These are phyloP conservation scores for Geophilus truncorum DNA, from an alignment of 2,888 invertebrate genomes.

Conservation along the genomic window DNA sequence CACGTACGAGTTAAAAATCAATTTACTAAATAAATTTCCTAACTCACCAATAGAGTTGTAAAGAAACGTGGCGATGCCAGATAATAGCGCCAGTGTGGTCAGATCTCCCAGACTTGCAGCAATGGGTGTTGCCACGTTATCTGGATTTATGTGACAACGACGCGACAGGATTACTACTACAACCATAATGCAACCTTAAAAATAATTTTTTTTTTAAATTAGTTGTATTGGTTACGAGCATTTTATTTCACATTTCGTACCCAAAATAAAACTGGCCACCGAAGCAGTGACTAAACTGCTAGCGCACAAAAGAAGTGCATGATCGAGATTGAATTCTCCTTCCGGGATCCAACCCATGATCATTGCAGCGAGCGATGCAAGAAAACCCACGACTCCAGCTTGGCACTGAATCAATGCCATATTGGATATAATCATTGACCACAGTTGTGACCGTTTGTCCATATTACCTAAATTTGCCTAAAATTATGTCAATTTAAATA, in stretches of 20 bases:
- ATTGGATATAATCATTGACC: slow-evolving; percentile 76
- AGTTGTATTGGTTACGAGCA: not conserved
- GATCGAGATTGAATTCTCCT: slow-evolving; percentile 60
- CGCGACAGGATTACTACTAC: slow-evolving; percentile 74
- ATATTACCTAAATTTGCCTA: slow-evolving; percentile 84
- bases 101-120: slow-evolving; percentile 87
- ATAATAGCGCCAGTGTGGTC: slow-evolving; percentile 74
- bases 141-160: slow-evolving; percentile 76
- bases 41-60: slow-evolving; percentile 63
- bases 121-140: slow-evolving; percentile 89
- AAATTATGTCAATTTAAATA: slow-evolving; percentile 33
- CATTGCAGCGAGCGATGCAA: slow-evolving; percentile 52
- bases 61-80: slow-evolving; percentile 70
- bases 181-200: slow-evolving; percentile 72
- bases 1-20: too few relatives aligned
- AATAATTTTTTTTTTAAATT: slow-evolving; percentile 37
- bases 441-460: slow-evolving; percentile 60
- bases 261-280: slow-evolving; percentile 77
- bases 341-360: slow-evolving; percentile 52
- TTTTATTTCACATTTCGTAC: slow-evolving; percentile 51
- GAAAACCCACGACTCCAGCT: slow-evolving; percentile 52
- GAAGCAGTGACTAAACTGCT: slow-evolving; percentile 83
- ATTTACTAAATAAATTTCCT: not conserved
- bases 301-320: slow-evolving; percentile 61
- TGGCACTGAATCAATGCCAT: slow-evolving; percentile 69